Base-by-base conservation (phyloP, 1,140 invertebrate species). In the Lasioglossum baleicum region DNA sequence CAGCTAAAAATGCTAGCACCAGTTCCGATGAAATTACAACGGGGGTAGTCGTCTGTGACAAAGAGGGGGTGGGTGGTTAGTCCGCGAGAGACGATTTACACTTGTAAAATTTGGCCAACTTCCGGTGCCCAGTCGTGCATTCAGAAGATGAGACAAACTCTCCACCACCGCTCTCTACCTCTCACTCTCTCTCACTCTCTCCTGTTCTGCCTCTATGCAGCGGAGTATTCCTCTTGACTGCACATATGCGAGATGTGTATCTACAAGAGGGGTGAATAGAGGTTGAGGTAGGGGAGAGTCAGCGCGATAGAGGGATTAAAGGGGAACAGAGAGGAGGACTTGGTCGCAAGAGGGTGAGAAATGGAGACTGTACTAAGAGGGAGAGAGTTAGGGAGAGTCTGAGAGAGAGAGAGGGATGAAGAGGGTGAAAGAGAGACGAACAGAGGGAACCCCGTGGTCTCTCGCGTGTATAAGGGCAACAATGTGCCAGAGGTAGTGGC, bases 171-270 rank as follows among this genome's bases (percentile, higher is more conserved):
- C 40, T 44, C 35, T 40, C n/a, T 31, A 11, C 15, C 64, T 42
- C 15, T 66, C 56, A 1, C 17, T 17, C 48, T 53, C 17, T 53
- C 51, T 53, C 15, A 20, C 51, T 53, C 22, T 7, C 65, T 75
- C 72, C 51, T 53, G 44, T 11, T 26, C 26, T 26, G 15, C 7
- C 65, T 75, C 75, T 42, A 13, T 65, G 22, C 58, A 35, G 31
- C 31, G 31, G 44, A 42, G 75, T 31, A 78, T 78, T 74, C 63
- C 70, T 70, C 77, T 74, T 73, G 77, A 66, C 77, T 79, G 69
- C 75, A 71, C 75, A 63, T 71, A 70, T 71, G 56, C 68, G 68
- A 71, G 75, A 78, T 78, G 75, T 78, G 75, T 78, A 78, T 78
- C 75, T 78, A 64, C 31, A 63, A 72, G 68, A 63, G 68, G 51